Percentiles rank a stretch among this genome's conserved stretches.
These are phyloP conservation scores for Mycogona germanica DNA, from an alignment of 2,888 invertebrate species.

Conservation along the genomic window DNA sequence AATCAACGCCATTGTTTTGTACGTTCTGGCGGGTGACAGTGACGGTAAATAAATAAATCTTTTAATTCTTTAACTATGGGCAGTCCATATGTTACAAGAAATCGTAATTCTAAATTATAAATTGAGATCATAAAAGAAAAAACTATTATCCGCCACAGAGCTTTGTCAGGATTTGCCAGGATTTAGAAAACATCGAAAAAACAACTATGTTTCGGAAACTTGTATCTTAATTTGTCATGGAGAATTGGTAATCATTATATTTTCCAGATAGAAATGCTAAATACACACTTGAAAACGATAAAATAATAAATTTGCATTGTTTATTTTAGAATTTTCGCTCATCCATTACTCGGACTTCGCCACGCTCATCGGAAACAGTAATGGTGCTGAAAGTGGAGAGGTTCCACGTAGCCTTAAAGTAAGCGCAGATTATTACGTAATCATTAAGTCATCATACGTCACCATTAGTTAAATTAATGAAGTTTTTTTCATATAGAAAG, in stretches of 20 bases:
- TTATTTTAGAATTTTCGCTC: neutral
- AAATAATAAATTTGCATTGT: too few relatives aligned
- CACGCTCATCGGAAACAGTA: neutral
- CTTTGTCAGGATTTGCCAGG: too few relatives aligned
- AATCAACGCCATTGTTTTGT: neutral
- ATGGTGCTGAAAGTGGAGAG: slow-evolving; percentile 8
- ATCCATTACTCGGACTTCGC: slow-evolving; percentile 9
- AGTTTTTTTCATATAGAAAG: slow-evolving; percentile 2
- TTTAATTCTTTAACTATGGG: neutral
- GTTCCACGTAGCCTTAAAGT: slow-evolving; percentile 1
- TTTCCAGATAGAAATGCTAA: too few relatives aligned
- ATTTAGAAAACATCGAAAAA: too few relatives aligned
- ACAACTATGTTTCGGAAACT: too few relatives aligned
- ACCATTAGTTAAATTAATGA: neutral
- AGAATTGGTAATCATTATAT: too few relatives aligned
- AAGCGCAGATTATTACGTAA: neutral
- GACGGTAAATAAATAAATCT: neutral
- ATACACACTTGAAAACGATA: too few relatives aligned
- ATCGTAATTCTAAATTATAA: neutral
- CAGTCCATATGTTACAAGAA: too few relatives aligned
- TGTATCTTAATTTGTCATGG: too few relatives aligned
- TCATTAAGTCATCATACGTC: neutral
- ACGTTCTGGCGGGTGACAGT: neutral
- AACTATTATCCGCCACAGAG: neutral
- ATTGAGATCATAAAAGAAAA: neutral